Evolutionary conservation across 2,113 vertebrate species (phyloP), one percentile per base, ranked within the genome.

Genomic region (Myiopsitta monachus): DNA sequence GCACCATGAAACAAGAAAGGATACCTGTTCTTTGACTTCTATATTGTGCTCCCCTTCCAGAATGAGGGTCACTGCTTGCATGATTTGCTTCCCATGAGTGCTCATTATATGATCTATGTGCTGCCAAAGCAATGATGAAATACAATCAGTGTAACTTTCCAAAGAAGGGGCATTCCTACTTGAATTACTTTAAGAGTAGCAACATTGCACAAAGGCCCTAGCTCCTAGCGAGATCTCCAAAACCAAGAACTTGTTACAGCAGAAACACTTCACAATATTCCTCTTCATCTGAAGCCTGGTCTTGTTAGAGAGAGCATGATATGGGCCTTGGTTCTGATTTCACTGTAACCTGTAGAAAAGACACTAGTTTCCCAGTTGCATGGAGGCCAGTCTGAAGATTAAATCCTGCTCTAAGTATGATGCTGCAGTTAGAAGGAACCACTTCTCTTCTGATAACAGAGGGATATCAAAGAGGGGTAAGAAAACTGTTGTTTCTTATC

Each of bases 71-170:
- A 99, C 99, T 4, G 99, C 99, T 98, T 99, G 99, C 99, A 99
- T 99, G 96, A 99, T 99, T 97, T 99, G 99, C 97, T 99, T 99
- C 90, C 99, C 99, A 22, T 99, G 98, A 77, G 99, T 99, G 92
- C 98, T 99, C 99, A 99, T 99, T 97, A 99, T 99, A 98, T 99
- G 99, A 97, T 99, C 99, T 97, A 99, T 99, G 96, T 99, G 99
- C 99, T 99, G 98, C 26, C 97, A 97, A 97, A 96, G 69, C 85
- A 98, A 98, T 18, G 54, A 83, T 14, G 85, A 97, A 94, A 72
- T 14, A 95, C 24, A 70, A 54, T 98, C 94, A 98, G 68, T 5
- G 2, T 10, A 51, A 79, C 33, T 52, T 36, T 26, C 81, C 33
- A 78, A 66, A 88, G 63, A 11, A 93, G 51, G 41, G 69, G 19